These are phyloP conservation scores for Drosophila longiperda DNA, from an alignment of 2,888 invertebrate genomes.

Conservation along the genomic window DNA sequence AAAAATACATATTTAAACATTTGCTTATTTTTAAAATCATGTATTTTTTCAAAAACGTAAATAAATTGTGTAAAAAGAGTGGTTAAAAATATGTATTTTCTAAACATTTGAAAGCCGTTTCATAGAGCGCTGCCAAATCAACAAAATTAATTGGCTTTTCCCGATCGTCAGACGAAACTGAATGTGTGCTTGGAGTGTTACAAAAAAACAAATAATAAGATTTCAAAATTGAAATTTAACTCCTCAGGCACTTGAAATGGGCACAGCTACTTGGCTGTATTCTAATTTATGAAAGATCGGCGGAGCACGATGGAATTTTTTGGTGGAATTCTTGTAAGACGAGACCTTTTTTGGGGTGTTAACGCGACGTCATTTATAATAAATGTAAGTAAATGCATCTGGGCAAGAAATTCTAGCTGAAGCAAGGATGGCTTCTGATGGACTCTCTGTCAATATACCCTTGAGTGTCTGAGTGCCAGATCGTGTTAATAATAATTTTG, in stretches of 20 bases:
- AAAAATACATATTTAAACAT: background rate
- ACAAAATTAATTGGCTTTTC: conserved; percentile 47
- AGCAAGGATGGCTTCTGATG: background rate
- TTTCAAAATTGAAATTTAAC: conserved; percentile 49
- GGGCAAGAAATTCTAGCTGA: conserved; percentile 7
- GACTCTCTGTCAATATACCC: background rate
- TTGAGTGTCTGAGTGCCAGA: conserved; percentile 42
- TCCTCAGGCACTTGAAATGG: conserved; percentile 39
- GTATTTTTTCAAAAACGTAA: background rate
- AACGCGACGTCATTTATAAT: conserved; percentile 81
- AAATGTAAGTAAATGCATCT: conserved; percentile 31
- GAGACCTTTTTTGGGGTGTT: conserved; percentile 79
- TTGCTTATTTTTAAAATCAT: background rate
- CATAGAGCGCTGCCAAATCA: background rate
- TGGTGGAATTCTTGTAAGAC: conserved; percentile 76
- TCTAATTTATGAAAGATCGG: conserved; percentile 74
- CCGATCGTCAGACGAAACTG: conserved; percentile 45
- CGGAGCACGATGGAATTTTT: conserved; percentile 41
- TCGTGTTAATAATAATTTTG: conserved; percentile 44
- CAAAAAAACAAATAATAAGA: conserved; percentile 66
- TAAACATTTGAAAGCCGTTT: background rate
- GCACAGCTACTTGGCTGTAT: conserved; percentile 40
- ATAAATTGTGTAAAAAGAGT: background rate
- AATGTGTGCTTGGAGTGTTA: conserved; percentile 45
- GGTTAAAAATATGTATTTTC: background rate